Percentiles rank a stretch among this genome's conserved stretches.
Evolutionary conservation across 1,140 invertebrate genomes (phyloP).

Genomic region (Propsilocerus akamusi): DNA sequence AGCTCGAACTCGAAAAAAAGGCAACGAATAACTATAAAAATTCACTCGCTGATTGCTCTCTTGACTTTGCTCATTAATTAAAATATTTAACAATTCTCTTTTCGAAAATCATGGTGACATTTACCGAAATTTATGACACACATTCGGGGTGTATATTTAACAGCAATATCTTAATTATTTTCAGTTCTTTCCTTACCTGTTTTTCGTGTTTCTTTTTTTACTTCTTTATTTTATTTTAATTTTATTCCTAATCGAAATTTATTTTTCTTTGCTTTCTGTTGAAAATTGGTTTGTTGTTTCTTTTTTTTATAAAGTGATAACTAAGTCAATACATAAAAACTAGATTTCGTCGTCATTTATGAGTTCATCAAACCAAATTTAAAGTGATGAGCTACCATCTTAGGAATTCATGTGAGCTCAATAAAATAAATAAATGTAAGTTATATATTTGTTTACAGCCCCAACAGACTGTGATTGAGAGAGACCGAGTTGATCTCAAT

Average conservation of each 20-base stretch:
- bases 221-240: neutral
- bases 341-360: neutral
- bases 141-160: neutral
- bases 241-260: neutral
- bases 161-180: neutral
- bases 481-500: too few species aligned
- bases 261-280: neutral
- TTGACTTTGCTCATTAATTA: neutral
- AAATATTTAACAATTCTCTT: neutral
- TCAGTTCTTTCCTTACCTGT: neutral
- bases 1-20: too few species aligned
- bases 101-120: constrained; percentile 1
- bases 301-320: neutral
- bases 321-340: neutral
- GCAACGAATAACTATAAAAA: too few species aligned
- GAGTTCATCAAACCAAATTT: neutral
- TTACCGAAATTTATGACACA: constrained; percentile 3
- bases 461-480: neutral
- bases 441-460: neutral
- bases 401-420: too few species aligned
- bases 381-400: too few species aligned
- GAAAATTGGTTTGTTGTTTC: neutral
- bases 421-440: too few species aligned
- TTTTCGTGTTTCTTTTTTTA: neutral
- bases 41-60: too few species aligned